Evolutionary conservation across 2,113 vertebrate species (phyloP), one percentile per base, ranked within the genome.

Genomic region (Microtus pennsylvanicus): DNA sequence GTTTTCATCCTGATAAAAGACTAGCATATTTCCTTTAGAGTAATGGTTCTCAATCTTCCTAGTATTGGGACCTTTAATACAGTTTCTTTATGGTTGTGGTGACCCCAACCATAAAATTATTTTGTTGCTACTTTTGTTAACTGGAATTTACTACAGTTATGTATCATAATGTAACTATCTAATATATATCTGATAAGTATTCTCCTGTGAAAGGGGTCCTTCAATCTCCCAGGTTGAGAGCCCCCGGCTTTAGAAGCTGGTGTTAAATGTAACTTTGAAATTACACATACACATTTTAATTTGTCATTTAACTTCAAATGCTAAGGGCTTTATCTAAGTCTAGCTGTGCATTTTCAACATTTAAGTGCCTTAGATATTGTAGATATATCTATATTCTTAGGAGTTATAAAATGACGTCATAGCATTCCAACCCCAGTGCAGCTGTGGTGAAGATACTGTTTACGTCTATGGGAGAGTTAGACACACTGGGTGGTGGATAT

Each of bases 201-300:
- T 8, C n/a, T n/a, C 8, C 19, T 22, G 3, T 38, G 70, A 74
- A 38, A 38, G n/a, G 14, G 14, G 67, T 69, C 26, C 0, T 72
- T 22, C 9, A 5, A n/a, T n/a, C 70, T 3, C n/a, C 17, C 7
- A 74, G 70, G 70, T n/a, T 38, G 35, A 72, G 35, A 72, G 21
- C 70, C 21, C 7, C 7, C 17, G 1, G 35, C 16, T 80, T 22
- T 91, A 28, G 77, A 91, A 65, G 81, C 22, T 75, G 17, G 45
- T 81, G 86, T 82, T 81, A 80, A 77, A 19, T 72, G n/a, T 87
- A 83, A n/a, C 61, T 86, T 87, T 94, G 47, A 89, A 93, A 75
- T 89, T 63, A 91, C 38, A 94, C 38, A 80, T 85, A 12, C 55
- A 42, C 26, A n/a, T 72, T 90, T 95, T 67, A 90, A 65, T 7